Conservation (phyloP, 2,888 invertebrate species). For the Dicycla oo region DNA sequence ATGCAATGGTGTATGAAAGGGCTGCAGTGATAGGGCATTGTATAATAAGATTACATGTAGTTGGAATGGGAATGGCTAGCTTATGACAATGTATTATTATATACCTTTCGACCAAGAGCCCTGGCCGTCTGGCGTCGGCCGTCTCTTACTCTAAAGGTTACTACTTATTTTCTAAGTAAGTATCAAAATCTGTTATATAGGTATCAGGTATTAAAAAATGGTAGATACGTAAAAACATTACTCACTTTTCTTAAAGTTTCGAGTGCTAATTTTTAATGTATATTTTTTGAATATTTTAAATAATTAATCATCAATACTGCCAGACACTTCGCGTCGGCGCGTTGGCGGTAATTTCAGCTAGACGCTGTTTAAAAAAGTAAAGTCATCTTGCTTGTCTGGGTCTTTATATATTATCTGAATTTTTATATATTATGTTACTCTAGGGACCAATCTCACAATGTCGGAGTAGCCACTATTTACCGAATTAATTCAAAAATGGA, state of each 20-base stretch:
- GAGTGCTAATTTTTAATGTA: neutral
- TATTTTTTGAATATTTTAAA: neutral
- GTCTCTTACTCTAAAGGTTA: no score
- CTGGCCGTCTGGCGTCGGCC: neutral
- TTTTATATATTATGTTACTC: no score
- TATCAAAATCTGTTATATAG: neutral
- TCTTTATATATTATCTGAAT: no score
- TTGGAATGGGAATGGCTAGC: neutral
- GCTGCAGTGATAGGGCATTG: constrained; percentile 39
- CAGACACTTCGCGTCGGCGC: neutral
- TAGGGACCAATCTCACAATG: no score
- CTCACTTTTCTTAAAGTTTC: neutral
- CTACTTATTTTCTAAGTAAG: neutral
- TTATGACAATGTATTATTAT: neutral
- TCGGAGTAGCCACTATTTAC: no score
- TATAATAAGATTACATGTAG: neutral
- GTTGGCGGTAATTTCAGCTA: neutral
- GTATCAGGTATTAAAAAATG: neutral
- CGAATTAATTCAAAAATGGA: no score
- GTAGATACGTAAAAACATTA: neutral
- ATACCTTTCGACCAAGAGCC: neutral
- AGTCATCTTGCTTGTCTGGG: neutral
- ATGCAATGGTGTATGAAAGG: constrained; percentile 47
- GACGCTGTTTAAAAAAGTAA: neutral
- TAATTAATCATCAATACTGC: neutral